phyloP scores from a whole-genome alignment of 2,888 invertebrate genomes.

The Brassicogethes aeneus region DNA sequence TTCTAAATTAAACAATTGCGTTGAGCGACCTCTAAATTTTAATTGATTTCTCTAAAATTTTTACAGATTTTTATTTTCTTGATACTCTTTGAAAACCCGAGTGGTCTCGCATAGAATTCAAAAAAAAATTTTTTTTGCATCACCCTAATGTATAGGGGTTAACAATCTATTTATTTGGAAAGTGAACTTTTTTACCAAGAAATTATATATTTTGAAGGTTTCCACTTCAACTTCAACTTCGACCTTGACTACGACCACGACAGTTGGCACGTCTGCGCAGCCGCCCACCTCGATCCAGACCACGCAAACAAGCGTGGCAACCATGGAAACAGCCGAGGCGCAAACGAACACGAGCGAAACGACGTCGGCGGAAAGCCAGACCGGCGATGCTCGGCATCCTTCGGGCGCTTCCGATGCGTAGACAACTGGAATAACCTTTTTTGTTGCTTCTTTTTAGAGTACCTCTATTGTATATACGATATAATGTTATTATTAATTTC shows the following conservation, averaged over 20 bases:
- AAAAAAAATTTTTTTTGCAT: too few relatives aligned
- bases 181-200: constrained; percentile 5
- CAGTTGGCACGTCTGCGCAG: constrained; percentile 36
- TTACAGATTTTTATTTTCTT: too few relatives aligned
- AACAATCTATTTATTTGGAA: too few relatives aligned
- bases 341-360: constrained; percentile 26
- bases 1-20: too few relatives aligned
- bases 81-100: too few relatives aligned
- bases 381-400: constrained; percentile 21
- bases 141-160: too few relatives aligned
- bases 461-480: constrained; percentile 10
- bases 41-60: too few relatives aligned
- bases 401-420: constrained; percentile 34
- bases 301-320: constrained; percentile 34
- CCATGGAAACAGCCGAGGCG: constrained; percentile 32
- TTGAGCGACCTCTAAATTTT: too few relatives aligned
- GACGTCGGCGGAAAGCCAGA: constrained; percentile 21
- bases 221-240: constrained; percentile 41
- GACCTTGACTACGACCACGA: constrained; percentile 40
- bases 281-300: constrained; percentile 37
- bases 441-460: not conserved
- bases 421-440: constrained; percentile 1
- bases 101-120: too few relatives aligned
- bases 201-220: too few relatives aligned
- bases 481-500: constrained; percentile 17